Base-by-base conservation (phyloP, 1,140 invertebrate species). In the Zaprionus africanus region DNA sequence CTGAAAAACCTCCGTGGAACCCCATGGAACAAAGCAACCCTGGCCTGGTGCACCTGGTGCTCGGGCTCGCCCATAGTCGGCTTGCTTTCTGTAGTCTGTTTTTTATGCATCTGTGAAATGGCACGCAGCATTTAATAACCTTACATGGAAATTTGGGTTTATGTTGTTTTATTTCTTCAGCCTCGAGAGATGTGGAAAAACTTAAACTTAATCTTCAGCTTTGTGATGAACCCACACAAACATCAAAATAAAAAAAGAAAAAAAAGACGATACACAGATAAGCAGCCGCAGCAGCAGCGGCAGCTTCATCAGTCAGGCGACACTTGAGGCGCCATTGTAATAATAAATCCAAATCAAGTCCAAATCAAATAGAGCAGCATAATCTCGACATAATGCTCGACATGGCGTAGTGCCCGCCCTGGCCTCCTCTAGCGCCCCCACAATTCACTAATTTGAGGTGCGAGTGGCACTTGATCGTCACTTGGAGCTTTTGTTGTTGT, bases 291-390 rank as follows among this genome's bases (percentile, higher is more conserved):
- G n/a, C n/a, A n/a, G 22, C 22, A 1, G 22, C 22, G 22, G 46
- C 61, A 57, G 63, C 53, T 28, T 56, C 63, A 66, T 57, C 64
- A 58, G 41, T 57, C 64, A 17, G 41, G 67, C 24, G 82, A 65
- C 81, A 83, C 78, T 90, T 87, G 84, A 79, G 84, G 84, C 84
- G 84, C 84, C 84, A 90, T 84, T 90, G 84, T 90, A 84, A 88
- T 88, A 88, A 87, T 87, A 88, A 87, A 88, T 68, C 71, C 81
- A 82, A 77, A 79, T 80, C 78, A 81, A 81, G 84, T 41, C 78
- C 56, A 84, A 84, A 88, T 88, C 85, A 88, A 88, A 90, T 90
- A 90, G 84, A 84, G 78, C 75, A 77, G 53, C 84, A 86, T 86
- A 85, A 84, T 84, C 82, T 78, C 41, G 54, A 53, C 49, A 72